phyloP scores from a whole-genome alignment of 2,797 vertebrate genomes.

The Leptoclinus maculatus region DNA sequence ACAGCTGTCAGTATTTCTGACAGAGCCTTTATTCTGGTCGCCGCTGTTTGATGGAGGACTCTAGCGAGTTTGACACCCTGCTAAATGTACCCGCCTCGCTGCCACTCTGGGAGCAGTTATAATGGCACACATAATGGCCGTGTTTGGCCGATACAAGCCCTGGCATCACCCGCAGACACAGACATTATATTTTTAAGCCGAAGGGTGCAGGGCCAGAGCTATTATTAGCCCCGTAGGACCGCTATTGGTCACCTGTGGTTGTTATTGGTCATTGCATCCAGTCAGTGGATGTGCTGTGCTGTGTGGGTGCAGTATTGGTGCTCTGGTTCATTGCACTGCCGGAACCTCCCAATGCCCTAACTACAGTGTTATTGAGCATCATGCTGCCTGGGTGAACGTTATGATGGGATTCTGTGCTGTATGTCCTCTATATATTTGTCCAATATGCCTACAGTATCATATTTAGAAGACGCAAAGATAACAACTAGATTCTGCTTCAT shows the following conservation, averaged over 20 bases:
- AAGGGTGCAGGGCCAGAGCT: slow-evolving; percentile 34
- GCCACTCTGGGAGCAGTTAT: slow-evolving; percentile 66
- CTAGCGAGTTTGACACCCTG: slow-evolving; percentile 71
- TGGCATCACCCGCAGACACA: slow-evolving; percentile 28
- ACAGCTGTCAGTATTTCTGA: slow-evolving; percentile 73
- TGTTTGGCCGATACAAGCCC: slow-evolving; percentile 48
- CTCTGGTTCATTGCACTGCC: slow-evolving; percentile 10
- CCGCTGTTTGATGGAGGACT: slow-evolving; percentile 76
- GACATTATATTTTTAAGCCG: slow-evolving; percentile 45
- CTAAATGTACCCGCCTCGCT: slow-evolving; percentile 74
- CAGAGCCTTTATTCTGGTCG: slow-evolving; percentile 74
- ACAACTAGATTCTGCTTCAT: neutral
- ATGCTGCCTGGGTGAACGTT: slow-evolving; percentile 16
- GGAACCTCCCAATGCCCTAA: slow-evolving; percentile 1
- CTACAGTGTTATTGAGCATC: neutral
- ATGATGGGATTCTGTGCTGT: slow-evolving; percentile 2
- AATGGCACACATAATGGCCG: slow-evolving; percentile 55
- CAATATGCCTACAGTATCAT: neutral
- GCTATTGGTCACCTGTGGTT: slow-evolving; percentile 15
- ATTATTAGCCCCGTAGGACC: slow-evolving; percentile 50
- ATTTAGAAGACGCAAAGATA: neutral
- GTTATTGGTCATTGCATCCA: slow-evolving; percentile 36
- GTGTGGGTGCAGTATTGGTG: slow-evolving; percentile 10
- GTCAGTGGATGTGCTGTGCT: slow-evolving; percentile 6
- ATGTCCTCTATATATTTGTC: neutral